Conservation (phyloP, 2,113 vertebrate species). For the Syngnathoides biaculeatus region DNA sequence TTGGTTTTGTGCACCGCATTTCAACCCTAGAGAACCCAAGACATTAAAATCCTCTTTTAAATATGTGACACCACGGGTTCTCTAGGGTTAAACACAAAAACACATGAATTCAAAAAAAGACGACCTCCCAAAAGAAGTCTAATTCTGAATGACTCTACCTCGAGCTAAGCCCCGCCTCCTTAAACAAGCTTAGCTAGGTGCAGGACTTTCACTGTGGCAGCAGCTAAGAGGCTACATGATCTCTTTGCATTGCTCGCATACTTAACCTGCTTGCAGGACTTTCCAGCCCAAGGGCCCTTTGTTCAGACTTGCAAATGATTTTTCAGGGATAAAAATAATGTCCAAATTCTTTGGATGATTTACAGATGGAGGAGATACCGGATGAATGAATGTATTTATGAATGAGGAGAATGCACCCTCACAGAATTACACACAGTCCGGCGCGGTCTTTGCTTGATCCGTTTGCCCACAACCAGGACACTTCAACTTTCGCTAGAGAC, state of each 20-base stretch:
- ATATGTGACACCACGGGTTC: no score
- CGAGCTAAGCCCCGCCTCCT: slow-evolving; percentile 21
- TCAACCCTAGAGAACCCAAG: no score
- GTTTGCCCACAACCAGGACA: not conserved
- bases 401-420: not conserved
- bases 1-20: no score
- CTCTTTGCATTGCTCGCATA: slow-evolving; percentile 53
- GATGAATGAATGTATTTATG: not conserved
- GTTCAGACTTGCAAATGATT: slow-evolving; percentile 31
- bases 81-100: not conserved
- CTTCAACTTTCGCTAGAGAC: not conserved
- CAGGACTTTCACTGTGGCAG: slow-evolving; percentile 25
- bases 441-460: not conserved
- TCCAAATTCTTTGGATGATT: slow-evolving; percentile 7
- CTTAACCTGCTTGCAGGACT: slow-evolving; percentile 37
- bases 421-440: not conserved
- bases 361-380: slow-evolving; percentile 1
- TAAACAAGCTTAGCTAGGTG: slow-evolving; percentile 21
- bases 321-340: slow-evolving; percentile 15
- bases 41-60: no score
- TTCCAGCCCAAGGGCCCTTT: slow-evolving; percentile 34
- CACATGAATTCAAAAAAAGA: slow-evolving; percentile 15
- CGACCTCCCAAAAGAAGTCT: slow-evolving; percentile 7
- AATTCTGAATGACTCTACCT: slow-evolving; percentile 9
- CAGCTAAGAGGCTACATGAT: slow-evolving; percentile 38